These are phyloP conservation scores for Trachelus stipa DNA, from an alignment of 2,888 invertebrate genomes.

Conservation along the genomic window DNA sequence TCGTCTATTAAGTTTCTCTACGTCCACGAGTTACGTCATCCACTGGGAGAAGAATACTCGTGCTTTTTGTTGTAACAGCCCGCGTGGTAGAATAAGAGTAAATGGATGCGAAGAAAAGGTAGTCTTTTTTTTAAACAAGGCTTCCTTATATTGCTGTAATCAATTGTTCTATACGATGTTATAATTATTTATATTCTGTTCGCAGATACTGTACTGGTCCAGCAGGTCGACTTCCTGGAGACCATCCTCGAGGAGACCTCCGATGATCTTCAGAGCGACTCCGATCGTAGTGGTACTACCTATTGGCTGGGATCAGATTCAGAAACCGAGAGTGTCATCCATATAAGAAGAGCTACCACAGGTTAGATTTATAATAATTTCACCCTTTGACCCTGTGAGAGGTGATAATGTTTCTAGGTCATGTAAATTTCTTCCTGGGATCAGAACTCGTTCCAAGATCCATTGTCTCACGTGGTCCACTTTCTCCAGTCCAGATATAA, in stretches of 20 bases:
- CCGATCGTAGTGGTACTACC: constrained; percentile 70
- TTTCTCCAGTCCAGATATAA: background rate
- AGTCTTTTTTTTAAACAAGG: constrained; percentile 13
- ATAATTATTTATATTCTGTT: constrained; percentile 22
- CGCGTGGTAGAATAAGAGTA: background rate
- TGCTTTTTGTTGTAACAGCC: too few relatives aligned
- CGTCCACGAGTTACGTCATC: too few relatives aligned
- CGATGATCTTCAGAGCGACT: constrained; percentile 83
- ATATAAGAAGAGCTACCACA: constrained; percentile 42
- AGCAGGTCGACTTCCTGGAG: constrained; percentile 80
- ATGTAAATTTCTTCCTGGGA: too few relatives aligned
- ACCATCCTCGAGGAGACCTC: constrained; percentile 91
- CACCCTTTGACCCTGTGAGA: too few relatives aligned
- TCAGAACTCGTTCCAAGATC: too few relatives aligned
- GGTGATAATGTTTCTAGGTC: too few relatives aligned
- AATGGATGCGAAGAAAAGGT: background rate
- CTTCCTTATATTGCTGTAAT: background rate
- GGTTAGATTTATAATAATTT: too few relatives aligned
- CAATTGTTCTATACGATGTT: constrained; percentile 1
- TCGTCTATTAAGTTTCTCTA: too few relatives aligned
- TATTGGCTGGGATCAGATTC: constrained; percentile 78
- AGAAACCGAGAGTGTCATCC: constrained; percentile 85
- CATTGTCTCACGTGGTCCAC: background rate
- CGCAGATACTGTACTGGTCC: constrained; percentile 59
- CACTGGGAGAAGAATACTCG: too few relatives aligned